A percentile compares a stretch with the other conserved stretches of the same genome.
These are phyloP conservation scores for Pampusana beccarii DNA, from an alignment of 2,113 vertebrate genomes.

Conservation along the genomic window DNA sequence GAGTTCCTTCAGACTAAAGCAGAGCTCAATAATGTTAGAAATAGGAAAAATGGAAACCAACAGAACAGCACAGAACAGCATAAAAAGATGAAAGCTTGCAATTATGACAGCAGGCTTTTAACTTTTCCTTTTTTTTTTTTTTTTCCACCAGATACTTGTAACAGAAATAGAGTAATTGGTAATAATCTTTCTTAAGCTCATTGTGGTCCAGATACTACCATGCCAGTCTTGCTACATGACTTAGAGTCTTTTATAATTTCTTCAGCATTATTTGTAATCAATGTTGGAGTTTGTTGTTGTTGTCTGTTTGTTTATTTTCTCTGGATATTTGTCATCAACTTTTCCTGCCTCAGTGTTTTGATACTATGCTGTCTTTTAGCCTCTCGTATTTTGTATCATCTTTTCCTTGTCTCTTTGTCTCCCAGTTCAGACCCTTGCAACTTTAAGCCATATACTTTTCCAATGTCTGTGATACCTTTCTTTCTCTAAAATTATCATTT, in stretches of 20 bases:
- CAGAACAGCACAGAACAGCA: neutral
- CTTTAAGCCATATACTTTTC: neutral
- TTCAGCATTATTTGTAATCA: neutral
- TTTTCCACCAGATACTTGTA: neutral
- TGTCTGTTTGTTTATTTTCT: neutral
- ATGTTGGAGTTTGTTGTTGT: fast-evolving
- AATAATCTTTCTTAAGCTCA: neutral
- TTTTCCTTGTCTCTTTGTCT: neutral
- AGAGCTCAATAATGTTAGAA: neutral
- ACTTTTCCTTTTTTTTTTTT: neutral
- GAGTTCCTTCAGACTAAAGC: neutral
- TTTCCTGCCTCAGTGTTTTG: neutral
- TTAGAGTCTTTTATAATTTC: neutral
- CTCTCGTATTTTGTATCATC: neutral
- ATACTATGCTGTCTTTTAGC: neutral
- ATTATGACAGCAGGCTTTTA: neutral
- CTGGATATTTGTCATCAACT: neutral
- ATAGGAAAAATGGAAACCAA: neutral
- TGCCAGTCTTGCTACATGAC: neutral
- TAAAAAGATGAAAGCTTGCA: neutral
- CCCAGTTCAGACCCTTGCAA: neutral
- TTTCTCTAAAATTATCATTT: neutral
- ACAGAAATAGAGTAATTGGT: neutral
- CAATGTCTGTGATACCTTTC: neutral
- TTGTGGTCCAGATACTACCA: neutral